Percentiles rank a stretch among this genome's conserved stretches.
These are phyloP conservation scores for Megaceryle alcyon DNA, from an alignment of 2,797 vertebrate genomes.

Conservation along the genomic window DNA sequence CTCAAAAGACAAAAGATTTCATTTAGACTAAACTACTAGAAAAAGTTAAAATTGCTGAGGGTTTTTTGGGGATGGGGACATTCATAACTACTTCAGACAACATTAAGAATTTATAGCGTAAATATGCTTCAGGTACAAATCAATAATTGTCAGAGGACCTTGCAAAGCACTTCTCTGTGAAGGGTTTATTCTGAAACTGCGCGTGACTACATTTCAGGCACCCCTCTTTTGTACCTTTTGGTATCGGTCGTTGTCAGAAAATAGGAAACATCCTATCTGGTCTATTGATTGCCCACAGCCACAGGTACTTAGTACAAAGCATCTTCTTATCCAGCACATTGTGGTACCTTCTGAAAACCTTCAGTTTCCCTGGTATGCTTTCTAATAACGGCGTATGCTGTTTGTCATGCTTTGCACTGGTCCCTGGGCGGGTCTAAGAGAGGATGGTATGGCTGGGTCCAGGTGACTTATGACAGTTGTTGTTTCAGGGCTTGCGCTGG, in stretches of 20 bases:
- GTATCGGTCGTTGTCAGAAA: background rate
- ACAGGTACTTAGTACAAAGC: background rate
- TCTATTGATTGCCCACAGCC: background rate
- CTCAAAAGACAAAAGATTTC: background rate
- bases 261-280: background rate
- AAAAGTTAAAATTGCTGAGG: background rate
- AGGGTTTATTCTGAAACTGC: background rate
- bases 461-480: background rate
- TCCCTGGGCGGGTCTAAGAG: background rate
- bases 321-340: background rate
- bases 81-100: background rate
- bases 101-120: slow-evolving; percentile 44
- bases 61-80: background rate
- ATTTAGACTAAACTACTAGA: background rate
- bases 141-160: slow-evolving; percentile 11
- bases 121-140: slow-evolving; percentile 12
- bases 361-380: background rate
- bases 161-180: background rate
- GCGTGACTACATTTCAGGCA: background rate
- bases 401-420: background rate
- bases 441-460: background rate
- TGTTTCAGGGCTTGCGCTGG: background rate
- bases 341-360: background rate
- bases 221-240: background rate
- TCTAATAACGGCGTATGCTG: background rate